Base-by-base conservation (phyloP, 2,888 invertebrate species). In the Dolichomitus sp. region DNA sequence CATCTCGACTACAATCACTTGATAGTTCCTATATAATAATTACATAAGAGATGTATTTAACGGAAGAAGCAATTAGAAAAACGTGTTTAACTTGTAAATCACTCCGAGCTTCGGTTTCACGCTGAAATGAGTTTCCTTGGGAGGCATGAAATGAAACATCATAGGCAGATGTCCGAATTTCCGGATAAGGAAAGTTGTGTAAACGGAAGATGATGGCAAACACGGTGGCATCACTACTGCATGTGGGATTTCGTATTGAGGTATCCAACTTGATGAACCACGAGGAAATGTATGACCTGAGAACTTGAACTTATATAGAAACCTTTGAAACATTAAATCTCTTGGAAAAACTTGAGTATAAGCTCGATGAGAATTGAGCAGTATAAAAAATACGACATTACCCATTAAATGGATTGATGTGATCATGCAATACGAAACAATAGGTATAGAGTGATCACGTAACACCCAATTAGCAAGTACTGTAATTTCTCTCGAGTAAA, bases 31-130 rank as follows among this genome's bases (percentile, higher is more conserved):
- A 68, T 11, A 4, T 17, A 17, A 59, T 5, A 37, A 59, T 59
- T 14, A 57, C 14, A 30, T 37, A 14, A 33, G 9, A 17, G 2
- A 57, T 14, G 14, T 33, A 4, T 4, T 33, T 37, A 42, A 42
- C 14, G 12, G 42, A 14, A 12, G 42, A 14, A 54, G 5, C 6
- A n/a, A 17, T 17, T 17, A 33, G 1, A 17, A n/a, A 59, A 5
- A 6, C 7, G 12, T 45, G 7, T 37, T 37, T 63, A 88, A 91
- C 91, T 84, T 83, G 75, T 89, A 70, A 73, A 94, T 92, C 45
- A 94, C 83, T 42, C 94, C 94, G 70, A 93, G 86, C 92, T 93
- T 92, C 2, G 95, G 95, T 83, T 94, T 94, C 40, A 95, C 89
- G 9, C 87, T 83, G 77, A 94, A 94, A 66, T 93, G 91, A 23